Base-by-base conservation (phyloP, 1,140 invertebrate species). In the Solenopsis fugax region DNA sequence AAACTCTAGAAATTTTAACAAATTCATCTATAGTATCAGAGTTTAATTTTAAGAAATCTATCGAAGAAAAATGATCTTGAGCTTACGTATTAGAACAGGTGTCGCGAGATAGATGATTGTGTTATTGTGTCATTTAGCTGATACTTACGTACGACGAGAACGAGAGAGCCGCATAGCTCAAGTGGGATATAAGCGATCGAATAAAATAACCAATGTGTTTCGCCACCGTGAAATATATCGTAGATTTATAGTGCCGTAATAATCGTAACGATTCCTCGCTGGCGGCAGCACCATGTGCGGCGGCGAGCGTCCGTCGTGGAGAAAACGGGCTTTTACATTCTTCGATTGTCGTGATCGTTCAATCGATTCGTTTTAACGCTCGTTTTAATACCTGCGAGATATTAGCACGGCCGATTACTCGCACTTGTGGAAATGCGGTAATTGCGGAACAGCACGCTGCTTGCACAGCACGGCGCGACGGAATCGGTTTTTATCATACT, bases 321-420 rank as follows among this genome's bases (percentile, higher is more conserved):
- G 45, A 41, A 60, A 62, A 54, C 50, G 21, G 37, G 56, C 67
- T 54, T 85, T 85, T 77, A 48, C 80, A 87, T 87, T 87, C 62
- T 62, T 41, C 64, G 81, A 77, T 67, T 85, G 73, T 56, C 54
- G 45, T 71, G 71, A 77, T 76, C 69, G 81, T 78, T 87, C 86
- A 85, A 87, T 87, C 65, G 86, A 62, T 87, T 71, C 72, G 45
- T 77, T 87, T 85, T 72, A 84, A 67, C n/a, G 52, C 41, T 58
- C 45, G 54, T 77, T 84, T 84, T 84, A 85, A 71, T 62, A 24
- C 64, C 71, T 34, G 56, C 71, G n/a, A 29, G 62, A 60, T 50
- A 86, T 71, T 62, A 73, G 21, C 52, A 86, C 50, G 87, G 21
- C 58, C 67, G 75, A 73, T 86, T 72, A 73, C 67, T 73, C 65